A percentile compares a stretch with the other conserved stretches of the same genome.
These are phyloP conservation scores for Ctenomys sociabilis DNA, from an alignment of 2,113 vertebrate species.

Conservation along the genomic window DNA sequence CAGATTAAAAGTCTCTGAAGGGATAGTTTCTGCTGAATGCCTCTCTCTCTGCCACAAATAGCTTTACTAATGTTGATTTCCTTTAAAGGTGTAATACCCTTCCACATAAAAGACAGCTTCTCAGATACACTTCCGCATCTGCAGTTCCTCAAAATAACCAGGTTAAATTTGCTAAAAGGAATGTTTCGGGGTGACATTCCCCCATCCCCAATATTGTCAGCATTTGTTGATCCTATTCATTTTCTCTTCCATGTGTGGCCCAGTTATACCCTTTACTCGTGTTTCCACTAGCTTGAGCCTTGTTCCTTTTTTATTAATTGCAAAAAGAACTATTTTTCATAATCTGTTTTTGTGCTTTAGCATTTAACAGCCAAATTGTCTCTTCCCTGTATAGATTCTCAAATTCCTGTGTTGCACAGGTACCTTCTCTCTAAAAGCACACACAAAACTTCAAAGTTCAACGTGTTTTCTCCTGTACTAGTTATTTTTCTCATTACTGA, in stretches of 20 bases:
- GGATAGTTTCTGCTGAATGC: not conserved
- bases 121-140: not conserved
- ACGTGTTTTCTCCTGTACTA: not conserved
- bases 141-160: not conserved
- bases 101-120: not conserved
- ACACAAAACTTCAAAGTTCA: not conserved
- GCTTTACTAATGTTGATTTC: not conserved
- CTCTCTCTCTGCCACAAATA: not conserved
- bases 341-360: conserved; percentile 10
- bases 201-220: not conserved
- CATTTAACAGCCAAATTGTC: not conserved
- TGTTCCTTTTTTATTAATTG: not conserved
- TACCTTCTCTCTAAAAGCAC: rapidly evolving
- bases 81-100: not conserved
- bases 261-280: not conserved
- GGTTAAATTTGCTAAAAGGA: not conserved
- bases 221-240: not conserved
- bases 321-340: not conserved
- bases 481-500: not conserved
- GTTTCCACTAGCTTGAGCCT: not conserved
- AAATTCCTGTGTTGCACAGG: not conserved
- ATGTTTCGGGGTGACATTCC: too few species aligned
- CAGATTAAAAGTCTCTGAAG: not conserved
- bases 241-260: not conserved
- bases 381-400: not conserved